phyloP scores from a whole-genome alignment of 2,113 vertebrate species.

The Tupaia tana region DNA sequence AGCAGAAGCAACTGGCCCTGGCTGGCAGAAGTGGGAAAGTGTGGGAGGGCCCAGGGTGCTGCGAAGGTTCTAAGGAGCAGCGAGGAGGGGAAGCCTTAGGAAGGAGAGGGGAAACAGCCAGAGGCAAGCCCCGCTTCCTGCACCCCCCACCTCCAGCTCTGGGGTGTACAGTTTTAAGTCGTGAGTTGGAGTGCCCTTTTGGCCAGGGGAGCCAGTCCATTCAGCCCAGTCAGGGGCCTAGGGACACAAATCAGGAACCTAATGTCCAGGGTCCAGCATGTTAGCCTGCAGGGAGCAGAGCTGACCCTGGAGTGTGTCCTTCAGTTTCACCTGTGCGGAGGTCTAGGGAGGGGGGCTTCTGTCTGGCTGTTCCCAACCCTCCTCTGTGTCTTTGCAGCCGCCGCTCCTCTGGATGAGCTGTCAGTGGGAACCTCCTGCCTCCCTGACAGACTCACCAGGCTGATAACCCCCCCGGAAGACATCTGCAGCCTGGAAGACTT shows the following conservation, averaged over 20 bases:
- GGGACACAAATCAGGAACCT: background rate
- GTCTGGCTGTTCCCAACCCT: background rate
- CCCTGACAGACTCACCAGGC: constrained; percentile 88
- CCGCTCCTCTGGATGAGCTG: constrained; percentile 82
- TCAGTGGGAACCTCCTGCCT: constrained; percentile 84
- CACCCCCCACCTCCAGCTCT: too few relatives aligned
- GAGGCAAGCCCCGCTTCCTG: too few relatives aligned
- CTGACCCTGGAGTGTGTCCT: rapidly evolving
- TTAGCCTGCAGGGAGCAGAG: background rate
- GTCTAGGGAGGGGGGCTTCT: background rate
- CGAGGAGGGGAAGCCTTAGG: rapidly evolving
- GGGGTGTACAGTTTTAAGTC: rapidly evolving
- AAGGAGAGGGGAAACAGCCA: background rate
- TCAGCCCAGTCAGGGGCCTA: background rate
- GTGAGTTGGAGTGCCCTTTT: rapidly evolving
- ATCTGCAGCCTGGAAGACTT: constrained; percentile 74
- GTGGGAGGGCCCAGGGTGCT: rapidly evolving
- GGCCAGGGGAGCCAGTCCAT: too few relatives aligned
- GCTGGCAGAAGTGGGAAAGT: rapidly evolving
- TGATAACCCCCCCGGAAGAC: constrained; percentile 79
- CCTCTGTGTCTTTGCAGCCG: constrained; percentile 80
- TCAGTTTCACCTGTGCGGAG: rapidly evolving
- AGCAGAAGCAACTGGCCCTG: background rate
- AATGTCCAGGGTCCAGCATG: rapidly evolving
- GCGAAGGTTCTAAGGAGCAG: rapidly evolving